Percentiles rank a stretch among this genome's conserved stretches.
phyloP scores from a whole-genome alignment of 2,888 invertebrate species.

The Trissolcus japonicus region DNA sequence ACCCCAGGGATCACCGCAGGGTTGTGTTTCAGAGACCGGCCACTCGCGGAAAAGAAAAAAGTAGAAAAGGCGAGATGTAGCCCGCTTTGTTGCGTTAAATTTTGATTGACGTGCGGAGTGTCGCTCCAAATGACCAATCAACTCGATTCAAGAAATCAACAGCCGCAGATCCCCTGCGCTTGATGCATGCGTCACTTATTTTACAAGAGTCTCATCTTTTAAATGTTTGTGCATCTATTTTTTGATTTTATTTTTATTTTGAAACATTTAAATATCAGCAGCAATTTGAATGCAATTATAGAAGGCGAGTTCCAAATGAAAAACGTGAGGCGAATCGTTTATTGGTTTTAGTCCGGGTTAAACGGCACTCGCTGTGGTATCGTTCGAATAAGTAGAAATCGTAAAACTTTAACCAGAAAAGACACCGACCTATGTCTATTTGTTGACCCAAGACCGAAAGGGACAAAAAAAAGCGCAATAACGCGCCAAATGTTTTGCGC shows the following conservation, averaged over 20 bases:
- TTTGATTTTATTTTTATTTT: not conserved
- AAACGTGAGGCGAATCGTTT: conserved; percentile 21
- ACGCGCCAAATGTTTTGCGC: conserved; percentile 8
- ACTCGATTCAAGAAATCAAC: conserved; percentile 67
- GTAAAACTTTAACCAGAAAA: conserved; percentile 55
- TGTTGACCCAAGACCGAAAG: conserved; percentile 50
- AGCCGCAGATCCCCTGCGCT: conserved; percentile 18
- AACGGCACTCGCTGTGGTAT: conserved; percentile 58
- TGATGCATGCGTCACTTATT: not conserved
- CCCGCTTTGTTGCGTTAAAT: conserved; percentile 30
- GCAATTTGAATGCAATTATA: too few relatives aligned
- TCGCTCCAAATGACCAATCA: conserved; percentile 56
- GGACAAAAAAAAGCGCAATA: conserved; percentile 3
- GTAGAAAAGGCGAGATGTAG: conserved; percentile 34
- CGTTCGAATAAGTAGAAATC: conserved; percentile 58
- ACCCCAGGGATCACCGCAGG: conserved; percentile 55
- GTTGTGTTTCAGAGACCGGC: conserved; percentile 50
- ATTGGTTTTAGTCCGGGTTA: conserved; percentile 55
- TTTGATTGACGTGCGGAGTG: conserved; percentile 50
- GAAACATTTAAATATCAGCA: not conserved
- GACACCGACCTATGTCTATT: conserved; percentile 49
- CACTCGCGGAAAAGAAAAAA: conserved; percentile 52
- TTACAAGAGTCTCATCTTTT: not conserved
- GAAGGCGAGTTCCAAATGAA: too few relatives aligned
- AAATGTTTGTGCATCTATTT: not conserved